Evolutionary conservation across 1,140 invertebrate species (phyloP).

Genomic region (Sinonovacula constricta): DNA sequence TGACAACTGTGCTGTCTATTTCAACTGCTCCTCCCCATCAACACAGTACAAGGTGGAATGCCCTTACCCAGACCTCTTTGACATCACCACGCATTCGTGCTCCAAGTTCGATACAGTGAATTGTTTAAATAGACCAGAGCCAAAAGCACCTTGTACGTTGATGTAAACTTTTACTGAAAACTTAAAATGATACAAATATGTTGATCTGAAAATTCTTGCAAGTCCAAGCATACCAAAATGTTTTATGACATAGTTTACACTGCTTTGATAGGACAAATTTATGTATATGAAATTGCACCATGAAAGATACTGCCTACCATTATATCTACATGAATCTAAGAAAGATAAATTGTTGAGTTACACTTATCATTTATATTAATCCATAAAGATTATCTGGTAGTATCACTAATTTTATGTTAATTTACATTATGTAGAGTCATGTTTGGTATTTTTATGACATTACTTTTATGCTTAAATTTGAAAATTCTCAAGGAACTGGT

Average conservation of each 20-base stretch:
- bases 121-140: slow-evolving; percentile 54
- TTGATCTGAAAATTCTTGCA: background rate
- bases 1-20: slow-evolving; percentile 57
- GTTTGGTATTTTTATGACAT: too few relatives aligned
- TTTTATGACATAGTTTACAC: background rate
- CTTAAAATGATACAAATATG: background rate
- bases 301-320: background rate
- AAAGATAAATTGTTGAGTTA: too few relatives aligned
- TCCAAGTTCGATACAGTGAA: slow-evolving; percentile 38
- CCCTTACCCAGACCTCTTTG: slow-evolving; percentile 48
- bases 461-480: too few relatives aligned
- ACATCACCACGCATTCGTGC: slow-evolving; percentile 27
- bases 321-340: too few relatives aligned
- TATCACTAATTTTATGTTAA: too few relatives aligned
- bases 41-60: slow-evolving; percentile 38
- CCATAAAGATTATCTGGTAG: too few relatives aligned
- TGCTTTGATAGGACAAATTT: background rate
- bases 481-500: too few relatives aligned
- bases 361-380: too few relatives aligned
- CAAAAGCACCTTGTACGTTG: slow-evolving; percentile 55
- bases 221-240: background rate
- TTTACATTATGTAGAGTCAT: too few relatives aligned
- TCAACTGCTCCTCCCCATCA: slow-evolving; percentile 45
- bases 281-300: background rate
- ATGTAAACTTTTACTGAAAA: background rate